phyloP scores from a whole-genome alignment of 2,888 invertebrate genomes.

The Eremobia ochroleuca region DNA sequence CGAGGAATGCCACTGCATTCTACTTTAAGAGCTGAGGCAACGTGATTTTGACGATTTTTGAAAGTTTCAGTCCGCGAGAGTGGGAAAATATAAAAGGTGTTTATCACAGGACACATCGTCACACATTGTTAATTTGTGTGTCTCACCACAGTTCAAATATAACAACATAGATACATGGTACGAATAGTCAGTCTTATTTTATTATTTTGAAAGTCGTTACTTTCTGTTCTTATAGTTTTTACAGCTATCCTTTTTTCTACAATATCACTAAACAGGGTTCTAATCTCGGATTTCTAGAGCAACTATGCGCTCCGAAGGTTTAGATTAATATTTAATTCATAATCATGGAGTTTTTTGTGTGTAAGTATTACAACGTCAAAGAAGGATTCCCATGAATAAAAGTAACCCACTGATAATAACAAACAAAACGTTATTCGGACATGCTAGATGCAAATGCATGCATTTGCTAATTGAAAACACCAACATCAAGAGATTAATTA shows the following conservation, averaged over 20 bases:
- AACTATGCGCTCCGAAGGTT: background rate
- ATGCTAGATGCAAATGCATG: background rate
- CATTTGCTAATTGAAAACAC: background rate
- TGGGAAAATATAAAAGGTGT: background rate
- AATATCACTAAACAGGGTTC: background rate
- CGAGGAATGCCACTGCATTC: background rate
- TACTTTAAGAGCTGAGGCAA: slow-evolving; percentile 5
- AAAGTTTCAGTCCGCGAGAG: background rate
- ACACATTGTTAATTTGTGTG: background rate
- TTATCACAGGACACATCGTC: background rate
- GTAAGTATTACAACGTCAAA: background rate
- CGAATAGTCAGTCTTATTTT: too few species aligned
- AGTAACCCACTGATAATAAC: background rate
- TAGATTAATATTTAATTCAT: background rate
- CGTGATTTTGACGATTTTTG: slow-evolving; percentile 6
- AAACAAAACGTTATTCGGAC: background rate
- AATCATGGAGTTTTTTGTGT: background rate
- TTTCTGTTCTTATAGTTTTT: background rate
- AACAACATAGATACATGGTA: background rate
- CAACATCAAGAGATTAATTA: background rate
- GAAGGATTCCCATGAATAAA: background rate
- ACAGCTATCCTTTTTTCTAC: background rate
- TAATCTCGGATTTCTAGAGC: too few species aligned
- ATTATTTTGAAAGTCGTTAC: background rate
- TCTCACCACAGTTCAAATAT: background rate